phyloP scores from a whole-genome alignment of 2,113 vertebrate genomes.

The Cyprinodon tularosa region DNA sequence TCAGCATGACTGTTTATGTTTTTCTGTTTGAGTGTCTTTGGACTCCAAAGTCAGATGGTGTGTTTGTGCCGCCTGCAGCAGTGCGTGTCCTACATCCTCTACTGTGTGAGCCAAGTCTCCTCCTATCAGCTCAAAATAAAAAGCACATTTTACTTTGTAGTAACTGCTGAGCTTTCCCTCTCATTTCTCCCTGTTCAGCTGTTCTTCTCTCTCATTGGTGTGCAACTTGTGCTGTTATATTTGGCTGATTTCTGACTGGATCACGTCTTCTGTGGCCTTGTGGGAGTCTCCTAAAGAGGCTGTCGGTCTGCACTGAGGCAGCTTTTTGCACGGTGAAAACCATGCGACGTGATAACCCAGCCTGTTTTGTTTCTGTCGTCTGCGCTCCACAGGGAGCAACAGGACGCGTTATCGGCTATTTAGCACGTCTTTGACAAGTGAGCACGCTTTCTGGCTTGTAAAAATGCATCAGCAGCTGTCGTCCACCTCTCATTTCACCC shows the following conservation, averaged over 20 bases:
- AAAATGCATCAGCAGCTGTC: constrained; percentile 28
- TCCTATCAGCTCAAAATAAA: constrained; percentile 41
- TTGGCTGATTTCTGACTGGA: not conserved
- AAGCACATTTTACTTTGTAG: constrained; percentile 2
- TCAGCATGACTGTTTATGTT: not conserved
- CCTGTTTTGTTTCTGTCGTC: not conserved
- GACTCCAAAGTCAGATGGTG: constrained; percentile 8
- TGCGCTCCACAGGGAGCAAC: not conserved
- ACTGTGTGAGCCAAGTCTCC: constrained; percentile 23
- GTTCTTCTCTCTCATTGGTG: not conserved
- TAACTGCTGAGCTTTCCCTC: not conserved
- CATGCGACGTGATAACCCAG: not conserved
- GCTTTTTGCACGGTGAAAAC: not conserved
- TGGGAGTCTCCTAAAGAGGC: not conserved
- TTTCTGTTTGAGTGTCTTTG: not conserved
- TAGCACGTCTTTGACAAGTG: constrained; percentile 11
- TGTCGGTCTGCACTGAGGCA: constrained; percentile 16
- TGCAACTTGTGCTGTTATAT: not conserved
- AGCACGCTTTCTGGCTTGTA: constrained; percentile 15
- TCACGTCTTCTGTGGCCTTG: not conserved
- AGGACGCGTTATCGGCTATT: constrained; percentile 10
- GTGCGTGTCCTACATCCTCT: constrained; percentile 35
- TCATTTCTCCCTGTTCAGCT: not conserved
- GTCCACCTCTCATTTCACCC: constrained; percentile 9
- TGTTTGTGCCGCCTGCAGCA: constrained; percentile 27